Evolutionary conservation across 2,113 vertebrate species (phyloP).

Genomic region (Nannobrachium achirus): DNA sequence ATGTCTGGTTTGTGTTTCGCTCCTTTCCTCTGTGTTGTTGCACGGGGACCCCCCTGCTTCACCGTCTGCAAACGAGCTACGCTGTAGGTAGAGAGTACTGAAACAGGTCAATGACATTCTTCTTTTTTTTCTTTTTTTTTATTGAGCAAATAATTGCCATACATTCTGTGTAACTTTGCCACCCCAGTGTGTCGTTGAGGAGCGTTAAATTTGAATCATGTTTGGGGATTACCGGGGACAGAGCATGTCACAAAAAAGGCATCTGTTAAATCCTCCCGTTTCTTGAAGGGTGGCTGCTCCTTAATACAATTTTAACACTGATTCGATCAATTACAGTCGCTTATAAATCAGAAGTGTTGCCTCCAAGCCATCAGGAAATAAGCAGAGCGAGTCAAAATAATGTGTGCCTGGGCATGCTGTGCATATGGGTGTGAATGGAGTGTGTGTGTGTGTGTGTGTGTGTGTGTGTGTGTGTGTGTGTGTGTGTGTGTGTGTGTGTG

Average conservation of each 20-base stretch:
- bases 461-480: conserved; percentile 12
- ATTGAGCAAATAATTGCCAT: conserved; percentile 55
- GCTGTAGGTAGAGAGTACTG: conserved; percentile 67
- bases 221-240: conserved; percentile 41
- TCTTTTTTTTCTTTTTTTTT: conserved; percentile 14
- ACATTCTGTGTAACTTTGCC: conserved; percentile 40
- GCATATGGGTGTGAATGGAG: background rate
- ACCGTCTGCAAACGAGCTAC: conserved; percentile 50
- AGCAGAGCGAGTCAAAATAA: conserved; percentile 10
- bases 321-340: conserved; percentile 56
- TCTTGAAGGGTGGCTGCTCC: conserved; percentile 63
- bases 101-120: conserved; percentile 46
- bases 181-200: conserved; percentile 38
- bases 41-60: conserved; percentile 59
- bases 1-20: conserved; percentile 76
- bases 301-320: conserved; percentile 42
- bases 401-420: background rate
- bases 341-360: conserved; percentile 51
- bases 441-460: conserved; percentile 13
- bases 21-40: conserved; percentile 61
- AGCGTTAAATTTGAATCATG: conserved; percentile 63
- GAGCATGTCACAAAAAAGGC: conserved; percentile 46
- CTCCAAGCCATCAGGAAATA: conserved; percentile 43
- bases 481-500: background rate
- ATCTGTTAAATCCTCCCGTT: conserved; percentile 45